Percentiles rank a stretch among this genome's conserved stretches.
Evolutionary conservation across 2,888 invertebrate genomes (phyloP).

Genomic region (Drosophila imparisetae): DNA sequence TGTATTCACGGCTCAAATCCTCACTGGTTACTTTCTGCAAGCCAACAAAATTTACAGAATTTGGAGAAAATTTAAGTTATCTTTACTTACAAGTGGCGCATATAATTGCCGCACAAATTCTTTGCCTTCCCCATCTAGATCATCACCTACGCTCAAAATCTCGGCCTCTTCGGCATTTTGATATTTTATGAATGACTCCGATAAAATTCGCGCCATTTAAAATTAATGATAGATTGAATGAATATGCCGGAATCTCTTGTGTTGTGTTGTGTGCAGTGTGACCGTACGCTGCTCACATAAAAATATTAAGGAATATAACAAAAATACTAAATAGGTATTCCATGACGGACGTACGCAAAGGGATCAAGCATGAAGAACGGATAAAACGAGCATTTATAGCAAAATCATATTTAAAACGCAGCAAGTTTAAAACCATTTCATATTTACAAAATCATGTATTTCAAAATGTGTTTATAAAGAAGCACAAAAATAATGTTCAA

Average conservation of each 20-base stretch:
- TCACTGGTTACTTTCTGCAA: slow-evolving; percentile 47
- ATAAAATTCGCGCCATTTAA: slow-evolving; percentile 36
- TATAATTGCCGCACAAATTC: background rate
- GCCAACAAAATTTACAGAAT: background rate
- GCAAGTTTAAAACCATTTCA: background rate
- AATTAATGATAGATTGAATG: background rate
- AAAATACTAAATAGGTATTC: background rate
- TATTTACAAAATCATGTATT: background rate
- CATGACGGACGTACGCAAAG: background rate
- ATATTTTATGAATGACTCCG: slow-evolving; percentile 11
- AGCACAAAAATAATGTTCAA: background rate
- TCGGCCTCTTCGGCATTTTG: slow-evolving; percentile 27
- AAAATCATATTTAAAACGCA: background rate
- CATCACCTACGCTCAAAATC: slow-evolving; percentile 5
- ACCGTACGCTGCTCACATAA: background rate
- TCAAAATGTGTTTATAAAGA: background rate
- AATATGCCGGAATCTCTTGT: background rate
- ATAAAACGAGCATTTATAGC: background rate
- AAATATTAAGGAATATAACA: background rate
- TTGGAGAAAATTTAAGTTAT: background rate
- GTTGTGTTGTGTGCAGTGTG: slow-evolving; percentile 19
- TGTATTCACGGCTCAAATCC: slow-evolving; percentile 51
- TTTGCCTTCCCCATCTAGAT: slow-evolving; percentile 14
- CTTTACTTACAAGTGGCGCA: slow-evolving; percentile 34
- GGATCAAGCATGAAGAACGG: background rate